Evolutionary conservation across 1,140 invertebrate species (phyloP), one percentile per base, ranked within the genome.

Genomic region (Agrilus planipennis): DNA sequence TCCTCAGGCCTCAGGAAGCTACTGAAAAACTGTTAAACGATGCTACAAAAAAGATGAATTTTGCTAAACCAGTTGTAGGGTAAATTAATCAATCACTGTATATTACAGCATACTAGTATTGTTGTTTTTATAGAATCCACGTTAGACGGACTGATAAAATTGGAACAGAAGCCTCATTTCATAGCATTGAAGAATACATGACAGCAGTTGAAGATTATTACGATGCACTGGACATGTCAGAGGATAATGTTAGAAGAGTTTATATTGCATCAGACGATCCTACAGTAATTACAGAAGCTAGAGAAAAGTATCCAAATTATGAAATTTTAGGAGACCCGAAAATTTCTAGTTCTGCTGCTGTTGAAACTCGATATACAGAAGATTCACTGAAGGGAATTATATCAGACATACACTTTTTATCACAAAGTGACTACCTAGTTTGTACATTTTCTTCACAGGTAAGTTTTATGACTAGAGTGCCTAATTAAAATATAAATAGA

Each of bases 391-490:
- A 81, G 48, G 91, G 90, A 3, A 84, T 96, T 39, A 87, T 96
- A 32, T 68, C 89, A 6, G 92, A 97, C 57, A 84, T 96, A 36
- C 79, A 92, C 58, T 73, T 94, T 57, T 65, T 97, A 14, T 81
- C 91, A 1, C 69, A 80, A 46, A 82, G 79, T 57, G 89, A 97
- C 65, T 88, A 80, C 67, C 63, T 97, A 37, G 91, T 98, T 5
- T 96, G 92, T 63, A 96, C 92, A 0, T 95, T 97, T 60, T 95
- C 90, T 31, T 96, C 91, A 36, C 91, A 95, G 75, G 89, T 86
- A 61, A 56, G 39, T 27, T 9, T 9, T 27, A 12, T n/a, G 12
- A 27, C 23, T 27, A 27, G 7, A 27, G 12, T 27, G 23, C 23
- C 23, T 12, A 7, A 12, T n/a, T n/a, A n/a, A n/a, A n/a, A n/a